A percentile compares a stretch with the other conserved stretches of the same genome.
These are phyloP conservation scores for Nemurella pictetii DNA, from an alignment of 2,888 invertebrate species.

Conservation along the genomic window DNA sequence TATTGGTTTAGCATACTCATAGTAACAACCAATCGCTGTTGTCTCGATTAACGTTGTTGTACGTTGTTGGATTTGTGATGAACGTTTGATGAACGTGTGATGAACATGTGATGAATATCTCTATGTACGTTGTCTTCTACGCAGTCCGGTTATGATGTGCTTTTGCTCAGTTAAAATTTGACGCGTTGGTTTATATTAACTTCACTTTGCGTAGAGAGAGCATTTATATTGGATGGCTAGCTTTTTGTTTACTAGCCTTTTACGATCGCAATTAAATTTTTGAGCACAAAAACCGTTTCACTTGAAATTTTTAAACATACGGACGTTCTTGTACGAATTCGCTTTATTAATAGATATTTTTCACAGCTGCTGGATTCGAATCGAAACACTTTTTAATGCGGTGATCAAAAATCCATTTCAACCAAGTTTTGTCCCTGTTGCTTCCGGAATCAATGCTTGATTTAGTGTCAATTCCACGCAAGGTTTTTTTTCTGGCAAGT, in stretches of 20 bases:
- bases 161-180: no score
- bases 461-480: background rate
- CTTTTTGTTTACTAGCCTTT: no score
- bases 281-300: background rate
- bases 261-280: background rate
- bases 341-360: background rate
- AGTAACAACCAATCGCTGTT: background rate
- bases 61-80: background rate
- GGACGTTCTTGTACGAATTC: background rate
- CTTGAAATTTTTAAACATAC: background rate
- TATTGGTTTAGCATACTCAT: background rate
- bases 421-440: background rate
- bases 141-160: no score
- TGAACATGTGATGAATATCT: no score
- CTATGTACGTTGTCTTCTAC: no score
- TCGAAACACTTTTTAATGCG: background rate
- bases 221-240: no score
- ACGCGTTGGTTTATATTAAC: no score
- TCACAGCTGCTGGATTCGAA: background rate
- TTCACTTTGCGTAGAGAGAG: no score
- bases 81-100: no score
- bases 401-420: background rate
- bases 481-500: background rate
- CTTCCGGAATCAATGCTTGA: background rate
- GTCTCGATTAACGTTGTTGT: background rate